phyloP scores from a whole-genome alignment of 2,888 invertebrate genomes.

The Lepidochitona cinerea region DNA sequence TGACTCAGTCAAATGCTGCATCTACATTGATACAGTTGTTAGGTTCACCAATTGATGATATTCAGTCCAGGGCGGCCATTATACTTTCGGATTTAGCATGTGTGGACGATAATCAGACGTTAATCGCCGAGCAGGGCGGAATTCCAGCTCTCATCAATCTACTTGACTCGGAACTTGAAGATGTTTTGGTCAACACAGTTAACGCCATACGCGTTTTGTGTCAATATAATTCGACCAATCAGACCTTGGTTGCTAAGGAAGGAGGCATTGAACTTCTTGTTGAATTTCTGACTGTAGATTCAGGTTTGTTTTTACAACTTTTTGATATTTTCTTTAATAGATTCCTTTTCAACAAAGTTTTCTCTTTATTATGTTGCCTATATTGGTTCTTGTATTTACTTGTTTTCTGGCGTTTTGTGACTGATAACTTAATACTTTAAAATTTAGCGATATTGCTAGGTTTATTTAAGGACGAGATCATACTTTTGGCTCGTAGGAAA shows the following conservation, averaged over 20 bases:
- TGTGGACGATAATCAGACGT: constrained; percentile 61
- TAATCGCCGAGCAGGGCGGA: constrained; percentile 58
- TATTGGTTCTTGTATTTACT: too few species aligned
- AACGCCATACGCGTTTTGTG: constrained; percentile 70
- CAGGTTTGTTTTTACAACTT: constrained; percentile 43
- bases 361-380: too few species aligned
- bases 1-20: constrained; percentile 59
- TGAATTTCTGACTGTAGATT: constrained; percentile 67
- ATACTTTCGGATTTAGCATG: constrained; percentile 68
- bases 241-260: constrained; percentile 59
- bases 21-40: constrained; percentile 65
- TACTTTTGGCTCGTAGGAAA: too few species aligned
- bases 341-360: too few species aligned
- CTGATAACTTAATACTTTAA: too few species aligned
- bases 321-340: background rate
- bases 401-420: too few species aligned
- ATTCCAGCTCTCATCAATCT: constrained; percentile 63
- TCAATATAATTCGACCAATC: constrained; percentile 58
- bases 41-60: constrained; percentile 62
- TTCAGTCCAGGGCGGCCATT: constrained; percentile 68
- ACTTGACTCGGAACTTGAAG: constrained; percentile 66
- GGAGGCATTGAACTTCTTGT: constrained; percentile 65
- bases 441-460: too few species aligned
- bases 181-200: constrained; percentile 69
- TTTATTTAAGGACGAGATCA: too few species aligned